phyloP scores from a whole-genome alignment of 1,140 invertebrate genomes.

The Anthonomus grandis region DNA sequence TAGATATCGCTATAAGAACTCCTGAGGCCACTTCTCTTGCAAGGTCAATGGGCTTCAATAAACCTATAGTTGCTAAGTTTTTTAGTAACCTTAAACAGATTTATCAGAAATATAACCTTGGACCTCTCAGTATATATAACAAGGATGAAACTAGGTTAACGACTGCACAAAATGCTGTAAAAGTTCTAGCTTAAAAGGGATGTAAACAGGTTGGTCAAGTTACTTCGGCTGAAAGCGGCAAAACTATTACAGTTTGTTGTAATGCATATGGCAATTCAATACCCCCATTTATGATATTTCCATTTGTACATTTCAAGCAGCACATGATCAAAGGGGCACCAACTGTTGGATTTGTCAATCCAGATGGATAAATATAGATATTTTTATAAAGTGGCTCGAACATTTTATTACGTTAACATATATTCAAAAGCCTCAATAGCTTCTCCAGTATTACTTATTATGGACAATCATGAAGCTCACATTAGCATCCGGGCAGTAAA shows the following conservation, averaged over 20 bases:
- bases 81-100: constrained; percentile 12
- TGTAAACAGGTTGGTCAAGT: no score
- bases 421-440: constrained; percentile 40
- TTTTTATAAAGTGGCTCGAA: constrained; percentile 50
- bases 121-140: constrained; percentile 45
- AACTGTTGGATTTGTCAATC: constrained; percentile 46
- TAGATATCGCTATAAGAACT: no score
- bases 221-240: constrained; percentile 48
- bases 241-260: constrained; percentile 45
- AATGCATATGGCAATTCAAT: constrained; percentile 44
- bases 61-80: constrained; percentile 5
- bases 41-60: constrained; percentile 12
- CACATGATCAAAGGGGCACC: constrained; percentile 41
- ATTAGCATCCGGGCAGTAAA: constrained; percentile 28
- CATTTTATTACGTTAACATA: constrained; percentile 51
- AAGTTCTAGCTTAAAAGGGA: constrained; percentile 44
- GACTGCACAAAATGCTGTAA: constrained; percentile 48
- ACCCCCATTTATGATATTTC: constrained; percentile 44
- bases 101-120: constrained; percentile 8
- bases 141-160: constrained; percentile 50
- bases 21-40: no score
- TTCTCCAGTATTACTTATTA: constrained; percentile 29
- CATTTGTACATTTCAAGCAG: constrained; percentile 43
- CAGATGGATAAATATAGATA: constrained; percentile 49
- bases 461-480: constrained; percentile 33